Evolutionary conservation across 2,888 invertebrate genomes (phyloP).

Genomic region (Chymomyza caudatula): DNA sequence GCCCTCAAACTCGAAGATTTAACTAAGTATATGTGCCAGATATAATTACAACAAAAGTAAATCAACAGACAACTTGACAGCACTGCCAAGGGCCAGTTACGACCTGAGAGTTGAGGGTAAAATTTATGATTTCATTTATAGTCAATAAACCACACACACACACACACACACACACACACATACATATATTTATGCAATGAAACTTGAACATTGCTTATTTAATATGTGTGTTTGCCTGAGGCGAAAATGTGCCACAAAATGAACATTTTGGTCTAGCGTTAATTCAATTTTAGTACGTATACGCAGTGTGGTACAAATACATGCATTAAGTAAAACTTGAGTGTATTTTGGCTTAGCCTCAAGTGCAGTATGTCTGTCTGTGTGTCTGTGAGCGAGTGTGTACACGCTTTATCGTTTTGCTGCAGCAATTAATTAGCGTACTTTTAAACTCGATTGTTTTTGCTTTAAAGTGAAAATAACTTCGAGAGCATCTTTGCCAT

Average conservation of each 20-base stretch:
- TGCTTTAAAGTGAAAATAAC: not conserved
- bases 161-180: not conserved
- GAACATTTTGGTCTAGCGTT: conserved; percentile 36
- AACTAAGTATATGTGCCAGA: conserved; percentile 16
- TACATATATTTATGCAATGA: not conserved
- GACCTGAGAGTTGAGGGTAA: conserved; percentile 21
- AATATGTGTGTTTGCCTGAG: conserved; percentile 22
- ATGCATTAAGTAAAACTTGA: conserved; percentile 36
- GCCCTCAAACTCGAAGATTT: conserved; percentile 33
- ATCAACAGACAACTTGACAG: conserved; percentile 31
- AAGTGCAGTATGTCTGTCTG: not conserved
- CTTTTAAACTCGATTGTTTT: not conserved
- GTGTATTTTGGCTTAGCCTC: conserved; percentile 6
- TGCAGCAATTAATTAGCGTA: conserved; percentile 51
- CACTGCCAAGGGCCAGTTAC: conserved; percentile 14
- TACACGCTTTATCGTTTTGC: conserved; percentile 5
- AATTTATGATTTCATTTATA: conserved; percentile 60
- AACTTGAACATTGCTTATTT: conserved; percentile 36
- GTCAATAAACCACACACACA: conserved; percentile 34
- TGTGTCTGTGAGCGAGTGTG: conserved; percentile 10
- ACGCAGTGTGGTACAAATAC: conserved; percentile 47
- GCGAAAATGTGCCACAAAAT: conserved; percentile 47
- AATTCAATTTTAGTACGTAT: conserved; percentile 64
- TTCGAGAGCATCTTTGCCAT: not conserved
- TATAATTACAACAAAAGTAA: conserved; percentile 54